phyloP scores from a whole-genome alignment of 2,888 invertebrate genomes.

The Clostera curtula region DNA sequence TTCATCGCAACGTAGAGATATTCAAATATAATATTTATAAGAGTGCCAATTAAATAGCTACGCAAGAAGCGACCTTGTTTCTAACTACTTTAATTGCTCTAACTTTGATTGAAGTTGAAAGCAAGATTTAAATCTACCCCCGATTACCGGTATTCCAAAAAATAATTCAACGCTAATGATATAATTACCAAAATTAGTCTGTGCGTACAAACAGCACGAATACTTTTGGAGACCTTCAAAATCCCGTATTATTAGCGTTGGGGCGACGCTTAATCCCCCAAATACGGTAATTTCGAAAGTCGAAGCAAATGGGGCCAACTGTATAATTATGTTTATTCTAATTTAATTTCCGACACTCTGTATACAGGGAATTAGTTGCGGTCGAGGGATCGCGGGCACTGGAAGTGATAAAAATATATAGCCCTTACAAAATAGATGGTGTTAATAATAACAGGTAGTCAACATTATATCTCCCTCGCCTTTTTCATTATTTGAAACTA shows the following conservation, averaged over 20 bases:
- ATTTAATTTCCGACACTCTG: conserved; percentile 53
- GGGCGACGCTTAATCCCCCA: conserved; percentile 39
- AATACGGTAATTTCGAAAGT: conserved; percentile 50
- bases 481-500: too few relatives aligned
- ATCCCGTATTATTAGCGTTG: conserved; percentile 45
- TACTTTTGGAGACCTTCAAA: conserved; percentile 31
- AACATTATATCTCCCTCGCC: too few relatives aligned
- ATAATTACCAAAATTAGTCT: conserved; percentile 41
- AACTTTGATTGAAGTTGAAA: too few relatives aligned
- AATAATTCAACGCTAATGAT: conserved; percentile 42
- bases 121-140: conserved; percentile 6
- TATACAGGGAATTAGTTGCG: conserved; percentile 27
- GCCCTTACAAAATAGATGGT: neutral
- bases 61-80: too few relatives aligned
- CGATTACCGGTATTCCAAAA: conserved; percentile 11
- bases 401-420: neutral
- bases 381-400: conserved; percentile 3
- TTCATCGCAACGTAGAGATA: too few relatives aligned
- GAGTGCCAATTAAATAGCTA: too few relatives aligned
- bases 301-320: conserved; percentile 47
- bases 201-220: conserved; percentile 28
- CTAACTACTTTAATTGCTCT: too few relatives aligned
- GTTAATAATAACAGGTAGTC: neutral
- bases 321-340: conserved; percentile 63
- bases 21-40: too few relatives aligned